These are phyloP conservation scores for Betta splendens DNA, from an alignment of 2,797 vertebrate species.

Conservation along the genomic window DNA sequence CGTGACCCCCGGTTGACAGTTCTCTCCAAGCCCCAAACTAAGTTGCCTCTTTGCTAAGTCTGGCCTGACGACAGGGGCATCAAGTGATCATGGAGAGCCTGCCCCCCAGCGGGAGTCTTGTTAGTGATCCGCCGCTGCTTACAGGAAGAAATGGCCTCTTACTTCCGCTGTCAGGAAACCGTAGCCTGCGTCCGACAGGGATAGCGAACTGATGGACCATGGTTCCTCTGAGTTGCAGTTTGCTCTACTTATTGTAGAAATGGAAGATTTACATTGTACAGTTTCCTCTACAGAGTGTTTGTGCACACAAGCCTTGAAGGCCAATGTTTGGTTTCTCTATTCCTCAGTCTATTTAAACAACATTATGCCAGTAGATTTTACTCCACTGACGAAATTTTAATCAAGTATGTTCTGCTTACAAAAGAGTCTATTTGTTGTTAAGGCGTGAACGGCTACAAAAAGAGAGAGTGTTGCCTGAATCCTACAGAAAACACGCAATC, in stretches of 20 bases:
- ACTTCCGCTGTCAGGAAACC: constrained; percentile 23
- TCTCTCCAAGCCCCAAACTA: constrained; percentile 59
- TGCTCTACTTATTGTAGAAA: background rate
- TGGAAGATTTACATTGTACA: background rate
- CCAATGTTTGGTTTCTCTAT: background rate
- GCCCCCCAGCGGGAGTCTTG: constrained; percentile 59
- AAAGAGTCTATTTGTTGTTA: constrained; percentile 1
- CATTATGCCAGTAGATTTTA: background rate
- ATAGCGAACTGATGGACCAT: background rate
- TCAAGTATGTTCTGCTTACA: background rate
- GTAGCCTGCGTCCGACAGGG: constrained; percentile 16
- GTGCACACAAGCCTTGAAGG: background rate
- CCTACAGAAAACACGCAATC: too few relatives aligned
- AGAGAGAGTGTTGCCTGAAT: background rate
- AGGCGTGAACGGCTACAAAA: background rate
- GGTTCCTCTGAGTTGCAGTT: constrained; percentile 2
- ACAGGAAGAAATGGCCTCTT: constrained; percentile 44
- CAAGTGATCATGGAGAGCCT: constrained; percentile 74
- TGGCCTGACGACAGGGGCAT: constrained; percentile 72
- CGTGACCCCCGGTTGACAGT: constrained; percentile 75
- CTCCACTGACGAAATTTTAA: constrained; percentile 2
- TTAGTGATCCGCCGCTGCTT: constrained; percentile 47
- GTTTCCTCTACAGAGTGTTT: background rate
- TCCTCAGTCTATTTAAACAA: background rate
- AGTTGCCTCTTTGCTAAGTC: constrained; percentile 70